These are phyloP conservation scores for Fregata magnificens DNA, from an alignment of 2,113 vertebrate genomes.

Conservation along the genomic window DNA sequence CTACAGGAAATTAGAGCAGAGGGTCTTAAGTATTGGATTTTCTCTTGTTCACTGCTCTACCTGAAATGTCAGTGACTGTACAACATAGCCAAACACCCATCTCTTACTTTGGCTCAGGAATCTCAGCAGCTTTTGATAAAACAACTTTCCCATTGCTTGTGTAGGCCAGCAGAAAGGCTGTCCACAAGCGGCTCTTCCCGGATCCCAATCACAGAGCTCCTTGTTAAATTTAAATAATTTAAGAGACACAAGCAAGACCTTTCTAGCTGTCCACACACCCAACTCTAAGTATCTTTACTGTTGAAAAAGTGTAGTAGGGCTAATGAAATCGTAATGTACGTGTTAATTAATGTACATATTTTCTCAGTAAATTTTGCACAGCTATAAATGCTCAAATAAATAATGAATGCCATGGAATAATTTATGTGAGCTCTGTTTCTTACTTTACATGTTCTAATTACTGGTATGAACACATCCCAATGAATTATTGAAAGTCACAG, in stretches of 20 bases:
- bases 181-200: not conserved
- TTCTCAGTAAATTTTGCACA: constrained; percentile 39
- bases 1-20: not conserved
- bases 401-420: constrained; percentile 51
- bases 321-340: constrained; percentile 28
- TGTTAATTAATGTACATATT: constrained; percentile 42
- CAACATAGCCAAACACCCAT: fast-evolving
- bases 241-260: not conserved
- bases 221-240: not conserved
- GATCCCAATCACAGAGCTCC: not conserved
- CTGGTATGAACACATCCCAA: not conserved
- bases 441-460: constrained; percentile 55
- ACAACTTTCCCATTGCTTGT: not conserved
- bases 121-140: not conserved
- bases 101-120: not conserved
- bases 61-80: not conserved
- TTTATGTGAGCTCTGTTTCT: constrained; percentile 33
- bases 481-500: constrained; percentile 56
- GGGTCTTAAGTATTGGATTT: not conserved
- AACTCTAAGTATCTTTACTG: not conserved
- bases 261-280: not conserved
- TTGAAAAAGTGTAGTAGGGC: not conserved
- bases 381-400: constrained; percentile 57
- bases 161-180: not conserved
- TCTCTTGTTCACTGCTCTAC: not conserved